Conservation (phyloP, 2,113 vertebrate species). For the Daubentonia madagascariensis region DNA sequence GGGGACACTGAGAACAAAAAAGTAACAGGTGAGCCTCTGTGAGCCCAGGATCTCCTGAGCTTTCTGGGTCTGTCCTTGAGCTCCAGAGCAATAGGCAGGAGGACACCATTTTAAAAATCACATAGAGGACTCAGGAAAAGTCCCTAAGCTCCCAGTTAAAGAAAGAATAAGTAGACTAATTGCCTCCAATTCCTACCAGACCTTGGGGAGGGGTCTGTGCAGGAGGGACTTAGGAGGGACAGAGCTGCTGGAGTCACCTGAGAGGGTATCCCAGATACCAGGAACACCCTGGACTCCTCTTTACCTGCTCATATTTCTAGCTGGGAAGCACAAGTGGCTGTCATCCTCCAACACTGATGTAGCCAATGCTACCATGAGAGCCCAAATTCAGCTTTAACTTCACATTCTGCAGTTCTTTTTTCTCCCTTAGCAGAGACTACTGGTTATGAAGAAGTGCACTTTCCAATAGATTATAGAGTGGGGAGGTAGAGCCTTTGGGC, state of each 20-base stretch:
- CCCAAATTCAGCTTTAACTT: neutral
- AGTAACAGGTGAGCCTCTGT: neutral
- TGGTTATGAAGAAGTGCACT: neutral
- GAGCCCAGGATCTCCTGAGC: neutral
- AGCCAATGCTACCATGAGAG: neutral
- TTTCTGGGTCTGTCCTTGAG: neutral
- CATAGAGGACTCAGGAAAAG: neutral
- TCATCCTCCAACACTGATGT: neutral
- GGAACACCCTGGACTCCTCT: neutral
- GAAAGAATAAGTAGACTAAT: neutral
- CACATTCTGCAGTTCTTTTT: neutral
- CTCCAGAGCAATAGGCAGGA: neutral
- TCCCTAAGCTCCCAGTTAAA: neutral
- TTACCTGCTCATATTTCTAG: neutral
- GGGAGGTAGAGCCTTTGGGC: neutral
- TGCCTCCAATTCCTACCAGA: neutral
- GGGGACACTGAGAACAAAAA: neutral
- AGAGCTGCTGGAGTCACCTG: neutral
- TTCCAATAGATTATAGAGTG: neutral
- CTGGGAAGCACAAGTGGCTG: neutral
- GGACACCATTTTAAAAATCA: neutral
- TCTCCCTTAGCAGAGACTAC: neutral
- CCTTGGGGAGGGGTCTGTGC: neutral
- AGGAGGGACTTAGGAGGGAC: neutral
- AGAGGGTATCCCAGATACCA: neutral